phyloP scores from a whole-genome alignment of 2,888 invertebrate genomes.

The Ophioninae sp. region DNA sequence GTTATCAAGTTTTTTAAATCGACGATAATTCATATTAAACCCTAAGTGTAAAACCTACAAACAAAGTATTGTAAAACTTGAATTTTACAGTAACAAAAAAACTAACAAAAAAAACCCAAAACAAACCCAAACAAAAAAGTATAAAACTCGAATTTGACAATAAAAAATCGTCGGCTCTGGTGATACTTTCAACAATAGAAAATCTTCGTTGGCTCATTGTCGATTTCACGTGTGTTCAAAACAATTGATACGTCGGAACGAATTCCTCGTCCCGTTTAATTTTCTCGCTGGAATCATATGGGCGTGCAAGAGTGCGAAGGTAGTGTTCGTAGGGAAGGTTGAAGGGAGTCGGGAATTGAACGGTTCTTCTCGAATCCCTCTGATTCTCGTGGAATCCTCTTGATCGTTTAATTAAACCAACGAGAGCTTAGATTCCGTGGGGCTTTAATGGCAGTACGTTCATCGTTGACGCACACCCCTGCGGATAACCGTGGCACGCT shows the following conservation, averaged over 20 bases:
- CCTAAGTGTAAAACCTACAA: no score
- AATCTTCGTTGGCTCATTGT: background rate
- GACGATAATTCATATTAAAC: no score
- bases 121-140: no score
- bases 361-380: conserved; percentile 43
- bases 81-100: no score
- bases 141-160: background rate
- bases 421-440: conserved; percentile 48
- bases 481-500: conserved; percentile 20
- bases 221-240: background rate
- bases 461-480: conserved; percentile 5
- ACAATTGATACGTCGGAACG: conserved; percentile 22
- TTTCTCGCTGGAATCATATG: background rate
- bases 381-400: conserved; percentile 38
- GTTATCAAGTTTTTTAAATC: no score
- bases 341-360: conserved; percentile 39
- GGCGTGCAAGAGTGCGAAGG: background rate
- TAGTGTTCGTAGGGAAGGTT: background rate
- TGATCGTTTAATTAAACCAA: conserved; percentile 59
- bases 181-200: background rate
- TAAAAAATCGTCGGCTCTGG: background rate
- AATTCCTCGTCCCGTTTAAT: conserved; percentile 35
- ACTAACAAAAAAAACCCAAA: no score
- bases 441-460: conserved; percentile 3
- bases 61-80: no score